Percentiles rank a stretch among this genome's conserved stretches.
phyloP scores from a whole-genome alignment of 2,888 invertebrate species.

The Euclidia mi region DNA sequence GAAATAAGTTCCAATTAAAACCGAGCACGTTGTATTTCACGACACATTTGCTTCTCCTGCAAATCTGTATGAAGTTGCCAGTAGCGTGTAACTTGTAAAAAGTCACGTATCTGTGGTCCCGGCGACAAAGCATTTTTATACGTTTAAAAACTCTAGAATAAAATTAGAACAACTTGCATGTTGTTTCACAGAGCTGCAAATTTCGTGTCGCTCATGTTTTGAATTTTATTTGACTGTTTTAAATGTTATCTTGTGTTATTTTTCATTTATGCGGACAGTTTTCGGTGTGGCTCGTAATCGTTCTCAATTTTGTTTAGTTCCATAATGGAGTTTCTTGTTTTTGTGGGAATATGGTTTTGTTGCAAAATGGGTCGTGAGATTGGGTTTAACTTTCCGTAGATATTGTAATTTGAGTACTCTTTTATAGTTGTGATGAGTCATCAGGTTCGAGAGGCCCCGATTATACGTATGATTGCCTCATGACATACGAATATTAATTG shows the following conservation, averaged over 20 bases:
- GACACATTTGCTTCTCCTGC: slow-evolving; percentile 59
- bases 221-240: slow-evolving; percentile 34
- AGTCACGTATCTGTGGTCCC: slow-evolving; percentile 64
- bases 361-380: too few relatives aligned
- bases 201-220: slow-evolving; percentile 26
- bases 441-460: too few relatives aligned
- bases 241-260: slow-evolving; percentile 31
- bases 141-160: slow-evolving; percentile 59
- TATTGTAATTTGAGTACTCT: too few relatives aligned
- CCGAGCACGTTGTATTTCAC: slow-evolving; percentile 36
- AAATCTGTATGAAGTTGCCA: slow-evolving; percentile 50
- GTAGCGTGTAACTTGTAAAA: slow-evolving; percentile 46
- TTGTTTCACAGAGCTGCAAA: slow-evolving; percentile 44
- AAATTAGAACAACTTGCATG: slow-evolving; percentile 44
- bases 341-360: too few relatives aligned
- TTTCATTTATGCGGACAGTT: slow-evolving; percentile 40
- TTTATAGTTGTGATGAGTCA: too few relatives aligned
- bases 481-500: too few relatives aligned
- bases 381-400: too few relatives aligned
- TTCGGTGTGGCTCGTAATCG: slow-evolving; percentile 13
- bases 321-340: too few relatives aligned
- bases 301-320: background rate
- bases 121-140: slow-evolving; percentile 66
- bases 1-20: slow-evolving; percentile 47
- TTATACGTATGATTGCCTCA: too few relatives aligned